These are phyloP conservation scores for Noctilio leporinus DNA, from an alignment of 2,113 vertebrate species.

Conservation along the genomic window DNA sequence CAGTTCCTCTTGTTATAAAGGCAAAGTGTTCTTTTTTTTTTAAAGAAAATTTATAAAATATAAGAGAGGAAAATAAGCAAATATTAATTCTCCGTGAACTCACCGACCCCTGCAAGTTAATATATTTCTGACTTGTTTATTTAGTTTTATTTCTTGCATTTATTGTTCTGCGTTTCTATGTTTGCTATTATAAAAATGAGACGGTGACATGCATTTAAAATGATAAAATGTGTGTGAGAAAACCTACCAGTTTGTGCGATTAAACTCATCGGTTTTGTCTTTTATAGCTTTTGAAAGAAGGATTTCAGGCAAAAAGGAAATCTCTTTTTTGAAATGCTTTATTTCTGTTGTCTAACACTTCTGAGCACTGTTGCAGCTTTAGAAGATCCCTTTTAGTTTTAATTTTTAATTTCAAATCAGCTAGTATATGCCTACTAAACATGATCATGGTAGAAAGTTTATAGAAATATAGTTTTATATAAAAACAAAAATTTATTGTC, in stretches of 20 bases:
- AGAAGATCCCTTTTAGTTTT: background rate
- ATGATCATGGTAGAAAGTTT: background rate
- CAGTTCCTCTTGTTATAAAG: background rate
- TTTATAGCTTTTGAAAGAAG: background rate
- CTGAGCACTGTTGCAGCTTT: background rate
- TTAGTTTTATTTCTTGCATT: background rate
- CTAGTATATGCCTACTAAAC: background rate
- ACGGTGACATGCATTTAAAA: background rate
- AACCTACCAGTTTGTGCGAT: background rate
- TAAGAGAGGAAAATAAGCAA: background rate
- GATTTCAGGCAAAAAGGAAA: background rate
- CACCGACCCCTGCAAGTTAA: background rate
- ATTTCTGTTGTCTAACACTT: background rate
- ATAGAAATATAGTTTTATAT: background rate
- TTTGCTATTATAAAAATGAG: conserved; percentile 29
- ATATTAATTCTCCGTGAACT: background rate
- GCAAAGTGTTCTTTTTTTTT: background rate
- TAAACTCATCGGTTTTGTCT: background rate
- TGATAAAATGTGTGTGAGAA: background rate
- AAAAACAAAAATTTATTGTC: background rate
- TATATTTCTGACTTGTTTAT: background rate
- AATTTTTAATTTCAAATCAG: conserved; percentile 8
- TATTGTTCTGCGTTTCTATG: background rate
- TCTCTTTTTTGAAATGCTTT: conserved; percentile 26
- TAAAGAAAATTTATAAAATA: background rate